phyloP scores from a whole-genome alignment of 2,113 vertebrate species.

The Gorsachius goisagi region DNA sequence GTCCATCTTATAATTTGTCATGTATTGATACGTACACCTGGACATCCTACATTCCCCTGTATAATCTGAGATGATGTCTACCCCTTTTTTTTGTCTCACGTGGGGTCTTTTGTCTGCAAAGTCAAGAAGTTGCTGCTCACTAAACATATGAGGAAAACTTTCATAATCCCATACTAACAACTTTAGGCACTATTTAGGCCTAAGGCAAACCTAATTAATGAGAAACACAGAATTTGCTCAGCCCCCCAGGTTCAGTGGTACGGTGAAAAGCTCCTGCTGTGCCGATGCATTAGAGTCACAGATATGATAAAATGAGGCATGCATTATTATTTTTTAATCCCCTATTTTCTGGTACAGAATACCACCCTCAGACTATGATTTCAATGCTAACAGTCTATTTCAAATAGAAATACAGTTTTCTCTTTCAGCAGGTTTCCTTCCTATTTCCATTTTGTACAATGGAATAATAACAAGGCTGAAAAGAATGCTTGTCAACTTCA shows the following conservation, averaged over 20 bases:
- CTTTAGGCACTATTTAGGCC: not conserved
- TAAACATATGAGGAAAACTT: not conserved
- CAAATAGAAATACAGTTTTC: not conserved
- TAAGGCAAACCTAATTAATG: not conserved
- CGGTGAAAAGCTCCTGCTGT: slow-evolving; percentile 8
- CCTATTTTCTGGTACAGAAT: not conserved
- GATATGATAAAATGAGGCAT: not conserved
- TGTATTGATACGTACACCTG: not conserved
- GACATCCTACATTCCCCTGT: not conserved
- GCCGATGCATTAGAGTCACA: not conserved
- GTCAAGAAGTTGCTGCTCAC: not conserved
- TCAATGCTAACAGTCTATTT: not conserved
- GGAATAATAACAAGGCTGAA: not conserved
- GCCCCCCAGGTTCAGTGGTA: not conserved
- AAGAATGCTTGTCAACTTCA: slow-evolving; percentile 17
- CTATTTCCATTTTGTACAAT: not conserved
- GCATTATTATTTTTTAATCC: not conserved
- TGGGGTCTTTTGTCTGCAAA: not conserved
- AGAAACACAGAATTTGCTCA: slow-evolving; percentile 21
- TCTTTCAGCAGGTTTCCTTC: slow-evolving; percentile 7
- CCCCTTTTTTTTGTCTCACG: rapidly evolving
- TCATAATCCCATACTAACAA: not conserved
- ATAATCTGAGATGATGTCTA: not conserved
- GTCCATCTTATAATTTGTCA: rapidly evolving
- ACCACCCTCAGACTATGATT: not conserved